phyloP scores from a whole-genome alignment of 2,888 invertebrate genomes.

The Globia sparganii region DNA sequence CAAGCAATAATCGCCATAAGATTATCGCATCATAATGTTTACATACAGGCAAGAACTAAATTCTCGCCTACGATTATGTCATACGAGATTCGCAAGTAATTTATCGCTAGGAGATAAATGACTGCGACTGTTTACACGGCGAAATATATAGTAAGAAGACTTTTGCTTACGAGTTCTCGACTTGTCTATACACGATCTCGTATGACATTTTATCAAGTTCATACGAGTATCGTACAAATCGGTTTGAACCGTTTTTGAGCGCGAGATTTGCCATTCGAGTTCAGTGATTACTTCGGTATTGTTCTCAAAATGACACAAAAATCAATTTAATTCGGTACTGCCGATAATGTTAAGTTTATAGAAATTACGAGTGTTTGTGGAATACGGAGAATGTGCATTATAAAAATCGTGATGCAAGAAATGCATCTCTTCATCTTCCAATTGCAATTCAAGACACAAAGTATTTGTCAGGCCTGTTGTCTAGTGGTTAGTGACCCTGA shows the following conservation, averaged over 20 bases:
- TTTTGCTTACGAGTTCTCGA: not conserved
- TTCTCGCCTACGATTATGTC: not conserved
- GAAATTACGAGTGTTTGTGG: too few relatives aligned
- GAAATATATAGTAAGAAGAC: too few relatives aligned
- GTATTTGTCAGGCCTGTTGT: too few relatives aligned
- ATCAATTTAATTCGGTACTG: too few relatives aligned
- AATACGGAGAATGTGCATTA: too few relatives aligned
- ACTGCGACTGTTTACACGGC: too few relatives aligned
- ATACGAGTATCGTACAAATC: constrained; percentile 1
- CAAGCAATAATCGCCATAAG: not conserved
- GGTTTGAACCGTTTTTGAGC: not conserved
- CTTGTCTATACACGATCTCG: not conserved
- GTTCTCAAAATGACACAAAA: not conserved
- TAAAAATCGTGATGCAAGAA: too few relatives aligned
- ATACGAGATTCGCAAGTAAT: not conserved
- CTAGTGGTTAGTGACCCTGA: too few relatives aligned
- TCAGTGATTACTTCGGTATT: not conserved
- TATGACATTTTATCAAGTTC: not conserved
- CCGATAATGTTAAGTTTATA: too few relatives aligned
- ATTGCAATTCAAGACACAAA: too few relatives aligned
- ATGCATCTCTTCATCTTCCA: too few relatives aligned
- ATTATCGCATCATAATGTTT: not conserved
- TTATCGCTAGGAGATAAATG: too few relatives aligned
- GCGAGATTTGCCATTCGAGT: constrained; percentile 1
- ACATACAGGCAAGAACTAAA: not conserved